These are phyloP conservation scores for Petaurus breviceps DNA, from an alignment of 2,113 vertebrate genomes.

Conservation along the genomic window DNA sequence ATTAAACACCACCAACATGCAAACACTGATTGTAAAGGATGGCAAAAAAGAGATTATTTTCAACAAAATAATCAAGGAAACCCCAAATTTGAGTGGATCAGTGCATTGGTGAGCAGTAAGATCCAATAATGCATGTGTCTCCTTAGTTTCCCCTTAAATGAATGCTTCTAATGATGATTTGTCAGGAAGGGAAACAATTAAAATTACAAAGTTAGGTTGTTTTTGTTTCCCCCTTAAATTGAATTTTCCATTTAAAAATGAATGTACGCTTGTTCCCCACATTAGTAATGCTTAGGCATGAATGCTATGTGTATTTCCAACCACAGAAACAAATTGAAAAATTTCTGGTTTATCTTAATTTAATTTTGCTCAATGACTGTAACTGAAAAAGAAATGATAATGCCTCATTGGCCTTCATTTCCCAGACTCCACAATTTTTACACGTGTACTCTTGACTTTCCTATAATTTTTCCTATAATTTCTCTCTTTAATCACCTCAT, in stretches of 20 bases:
- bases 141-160: not conserved
- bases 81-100: not conserved
- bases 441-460: not conserved
- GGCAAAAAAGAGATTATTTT: not conserved
- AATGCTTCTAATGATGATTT: not conserved
- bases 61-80: not conserved
- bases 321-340: not conserved
- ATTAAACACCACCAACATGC: not conserved
- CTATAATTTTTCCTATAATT: not conserved
- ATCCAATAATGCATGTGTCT: not conserved
- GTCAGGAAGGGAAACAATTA: not conserved
- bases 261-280: not conserved
- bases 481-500: not conserved
- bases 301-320: not conserved
- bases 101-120: not conserved
- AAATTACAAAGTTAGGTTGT: not conserved
- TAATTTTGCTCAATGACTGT: not conserved
- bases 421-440: not conserved
- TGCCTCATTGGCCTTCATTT: not conserved
- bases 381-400: not conserved
- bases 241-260: not conserved
- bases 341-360: not conserved
- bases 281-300: not conserved
- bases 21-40: not conserved
- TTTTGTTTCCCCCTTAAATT: not conserved